Evolutionary conservation across 2,113 vertebrate genomes (phyloP), one percentile per base, ranked within the genome.

Genomic region (Pangasianodon gigas): DNA sequence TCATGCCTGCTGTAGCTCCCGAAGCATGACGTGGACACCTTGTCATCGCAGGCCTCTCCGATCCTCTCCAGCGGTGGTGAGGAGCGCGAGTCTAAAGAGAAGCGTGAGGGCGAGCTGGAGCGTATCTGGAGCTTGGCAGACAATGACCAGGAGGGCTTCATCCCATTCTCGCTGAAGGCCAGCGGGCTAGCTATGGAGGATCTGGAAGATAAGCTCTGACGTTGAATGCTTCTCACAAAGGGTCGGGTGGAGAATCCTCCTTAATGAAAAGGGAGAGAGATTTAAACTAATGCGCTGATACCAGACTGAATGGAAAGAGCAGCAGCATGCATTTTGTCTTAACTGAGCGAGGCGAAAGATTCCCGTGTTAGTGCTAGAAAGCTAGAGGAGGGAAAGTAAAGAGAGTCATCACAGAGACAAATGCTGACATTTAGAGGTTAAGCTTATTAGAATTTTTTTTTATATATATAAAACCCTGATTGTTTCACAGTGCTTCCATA

Each of bases 161-260:
- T 94, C 26, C 97, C 97, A 0, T 97, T 97, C 87, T 99, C 98
- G 18, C 95, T 97, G 92, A 96, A 94, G 18, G 97, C 97, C 94
- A 99, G 93, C 0, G 98, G 98, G 92, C 98, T 99, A 88, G 97
- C 97, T 29, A 98, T 95, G 37, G 98, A 98, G 0, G 98, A 99
- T 85, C 98, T 93, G 44, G 97, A 98, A 0, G 98, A 99, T 92
- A 96, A 89, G 93, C 97, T 99, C 96, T 99, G 98, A 18, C 96
- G 98, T 44, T 99, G 98, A 62, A 99, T 98, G 52, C 98, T 99
- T 91, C 98, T 96, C 87, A 99, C 98, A 44, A 99, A 99, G 0
- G 98, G 98, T 0, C 98, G 97, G 10, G 98, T 97, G 0, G 98
- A 99, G 95, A 99, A 99, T 51, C 98, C 98, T 91, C 98, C 98